phyloP scores from a whole-genome alignment of 2,888 invertebrate genomes.

The Lycophotia porphyrea region DNA sequence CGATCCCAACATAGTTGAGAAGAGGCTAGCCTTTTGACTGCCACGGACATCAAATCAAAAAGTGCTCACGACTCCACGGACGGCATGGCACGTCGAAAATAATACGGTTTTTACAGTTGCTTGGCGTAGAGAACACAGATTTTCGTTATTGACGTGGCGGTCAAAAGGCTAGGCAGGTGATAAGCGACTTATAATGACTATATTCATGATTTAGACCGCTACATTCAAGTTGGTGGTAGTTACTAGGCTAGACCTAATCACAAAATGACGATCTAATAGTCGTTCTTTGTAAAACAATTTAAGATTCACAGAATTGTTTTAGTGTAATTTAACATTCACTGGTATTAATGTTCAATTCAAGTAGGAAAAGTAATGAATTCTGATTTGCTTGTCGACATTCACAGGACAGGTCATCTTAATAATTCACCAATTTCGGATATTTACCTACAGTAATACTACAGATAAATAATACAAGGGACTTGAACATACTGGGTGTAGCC shows the following conservation, averaged over 20 bases:
- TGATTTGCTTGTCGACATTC: background rate
- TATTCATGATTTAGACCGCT: background rate
- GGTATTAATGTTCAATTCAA: background rate
- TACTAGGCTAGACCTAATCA: no score
- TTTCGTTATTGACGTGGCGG: no score
- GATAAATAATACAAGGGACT: no score
- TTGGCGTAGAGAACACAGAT: no score
- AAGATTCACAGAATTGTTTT: background rate
- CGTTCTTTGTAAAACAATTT: no score
- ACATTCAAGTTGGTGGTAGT: no score
- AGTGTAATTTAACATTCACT: background rate
- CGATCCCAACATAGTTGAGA: no score
- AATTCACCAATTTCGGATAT: background rate
- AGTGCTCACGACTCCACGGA: no score
- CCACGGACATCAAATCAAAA: no score
- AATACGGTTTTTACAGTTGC: no score
- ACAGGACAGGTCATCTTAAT: background rate
- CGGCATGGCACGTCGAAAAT: no score
- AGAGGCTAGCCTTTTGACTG: no score
- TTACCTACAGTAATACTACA: background rate
- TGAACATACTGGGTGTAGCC: background rate
- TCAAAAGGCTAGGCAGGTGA: background rate
- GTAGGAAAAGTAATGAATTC: background rate
- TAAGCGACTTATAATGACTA: background rate
- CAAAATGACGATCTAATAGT: background rate